Percentiles rank a stretch among this genome's conserved stretches.
Conservation (phyloP, 2,888 invertebrate species). For the Arge pagana region DNA sequence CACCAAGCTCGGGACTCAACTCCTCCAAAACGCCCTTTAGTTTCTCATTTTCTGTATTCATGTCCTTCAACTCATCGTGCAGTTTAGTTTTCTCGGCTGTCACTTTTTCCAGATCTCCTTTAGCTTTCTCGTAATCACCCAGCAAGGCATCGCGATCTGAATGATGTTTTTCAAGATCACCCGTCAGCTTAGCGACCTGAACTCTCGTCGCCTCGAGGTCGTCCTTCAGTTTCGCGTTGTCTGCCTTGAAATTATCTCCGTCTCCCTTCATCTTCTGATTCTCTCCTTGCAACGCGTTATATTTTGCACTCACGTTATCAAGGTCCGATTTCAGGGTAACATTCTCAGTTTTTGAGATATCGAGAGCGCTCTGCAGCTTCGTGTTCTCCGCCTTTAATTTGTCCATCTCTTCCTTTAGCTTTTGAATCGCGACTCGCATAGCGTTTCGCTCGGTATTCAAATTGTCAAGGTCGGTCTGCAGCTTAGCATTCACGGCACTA, state of each 20-base stretch:
- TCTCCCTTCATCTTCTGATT: conserved; percentile 15
- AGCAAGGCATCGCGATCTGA: conserved; percentile 15
- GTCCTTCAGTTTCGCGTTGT: conserved; percentile 27
- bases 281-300: conserved; percentile 25
- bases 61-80: conserved; percentile 21
- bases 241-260: conserved; percentile 22
- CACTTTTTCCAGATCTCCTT: conserved; percentile 27
- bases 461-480: conserved; percentile 25
- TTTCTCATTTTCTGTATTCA: conserved; percentile 12
- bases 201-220: conserved; percentile 26
- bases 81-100: conserved; percentile 24
- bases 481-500: conserved; percentile 26
- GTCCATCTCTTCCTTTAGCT: conserved; percentile 27
- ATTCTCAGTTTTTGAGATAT: conserved; percentile 24
- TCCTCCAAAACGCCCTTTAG: conserved; percentile 16
- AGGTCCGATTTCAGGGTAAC: conserved; percentile 25
- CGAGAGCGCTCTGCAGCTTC: not conserved
- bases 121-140: conserved; percentile 11
- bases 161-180: conserved; percentile 23
- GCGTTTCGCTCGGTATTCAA: conserved; percentile 25
- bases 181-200: conserved; percentile 19
- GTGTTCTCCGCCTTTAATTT: conserved; percentile 6
- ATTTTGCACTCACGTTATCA: conserved; percentile 22
- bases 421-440: conserved; percentile 26
- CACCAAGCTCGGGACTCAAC: conserved; percentile 22